These are phyloP conservation scores for Danionella dracula DNA, from an alignment of 2,797 vertebrate species.

Conservation along the genomic window DNA sequence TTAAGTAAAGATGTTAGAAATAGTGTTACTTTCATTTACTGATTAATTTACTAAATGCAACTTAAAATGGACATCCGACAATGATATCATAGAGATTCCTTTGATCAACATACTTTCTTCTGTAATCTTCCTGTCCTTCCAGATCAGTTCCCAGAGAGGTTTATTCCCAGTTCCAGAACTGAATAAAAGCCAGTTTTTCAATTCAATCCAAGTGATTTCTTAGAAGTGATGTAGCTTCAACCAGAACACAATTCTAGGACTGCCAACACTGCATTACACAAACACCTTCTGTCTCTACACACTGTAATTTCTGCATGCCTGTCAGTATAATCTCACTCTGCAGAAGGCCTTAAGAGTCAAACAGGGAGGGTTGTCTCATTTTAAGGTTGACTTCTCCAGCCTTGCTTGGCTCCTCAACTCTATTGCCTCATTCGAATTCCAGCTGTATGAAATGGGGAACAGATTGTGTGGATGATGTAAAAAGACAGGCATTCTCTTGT, in stretches of 20 bases:
- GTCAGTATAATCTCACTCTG: background rate
- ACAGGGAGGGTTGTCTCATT: slow-evolving; percentile 10
- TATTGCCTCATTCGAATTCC: slow-evolving; percentile 52
- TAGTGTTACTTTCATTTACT: background rate
- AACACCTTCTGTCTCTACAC: slow-evolving; percentile 10
- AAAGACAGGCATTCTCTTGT: slow-evolving; percentile 66
- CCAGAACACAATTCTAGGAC: background rate
- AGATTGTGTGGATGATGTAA: slow-evolving; percentile 72
- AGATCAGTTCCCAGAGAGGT: background rate
- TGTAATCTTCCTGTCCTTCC: background rate
- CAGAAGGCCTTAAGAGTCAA: background rate
- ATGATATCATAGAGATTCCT: no score
- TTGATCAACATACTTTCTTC: no score
- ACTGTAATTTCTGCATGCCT: slow-evolving; percentile 9
- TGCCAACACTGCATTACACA: background rate
- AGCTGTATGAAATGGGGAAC: slow-evolving; percentile 71
- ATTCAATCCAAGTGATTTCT: slow-evolving; percentile 2
- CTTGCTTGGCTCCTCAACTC: slow-evolving; percentile 33
- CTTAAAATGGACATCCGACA: no score
- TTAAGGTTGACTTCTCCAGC: slow-evolving; percentile 25
- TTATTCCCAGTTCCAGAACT: background rate
- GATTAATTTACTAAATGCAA: no score
- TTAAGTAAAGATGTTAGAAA: background rate
- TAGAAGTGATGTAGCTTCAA: slow-evolving; percentile 1
- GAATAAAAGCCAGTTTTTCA: background rate